These are phyloP conservation scores for Pomatostomus ruficeps DNA, from an alignment of 2,113 vertebrate genomes.

Conservation along the genomic window DNA sequence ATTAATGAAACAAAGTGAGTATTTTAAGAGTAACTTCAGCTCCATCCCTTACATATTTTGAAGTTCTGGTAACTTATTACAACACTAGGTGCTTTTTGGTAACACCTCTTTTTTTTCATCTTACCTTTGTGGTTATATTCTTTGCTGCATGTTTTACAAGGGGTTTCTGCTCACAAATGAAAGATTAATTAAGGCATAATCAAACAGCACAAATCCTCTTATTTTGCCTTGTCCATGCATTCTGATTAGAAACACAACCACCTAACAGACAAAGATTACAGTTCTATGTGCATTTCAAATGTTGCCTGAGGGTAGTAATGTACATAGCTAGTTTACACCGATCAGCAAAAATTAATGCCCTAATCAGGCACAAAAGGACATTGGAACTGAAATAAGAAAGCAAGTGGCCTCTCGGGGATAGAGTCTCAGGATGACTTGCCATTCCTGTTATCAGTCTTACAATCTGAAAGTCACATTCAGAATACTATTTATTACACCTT, in stretches of 20 bases:
- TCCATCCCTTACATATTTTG: neutral
- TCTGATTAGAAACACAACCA: neutral
- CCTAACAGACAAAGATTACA: neutral
- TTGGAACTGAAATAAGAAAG: conserved; percentile 42
- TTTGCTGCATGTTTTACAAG: neutral
- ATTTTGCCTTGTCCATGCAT: neutral
- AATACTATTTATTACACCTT: conserved; percentile 10
- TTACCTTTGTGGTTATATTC: neutral
- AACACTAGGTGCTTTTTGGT: neutral
- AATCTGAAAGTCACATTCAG: conserved; percentile 58
- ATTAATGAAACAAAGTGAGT: neutral
- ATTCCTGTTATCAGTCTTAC: conserved; percentile 42
- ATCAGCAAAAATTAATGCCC: neutral
- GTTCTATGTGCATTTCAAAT: neutral
- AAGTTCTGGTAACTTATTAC: neutral
- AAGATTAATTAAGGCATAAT: neutral
- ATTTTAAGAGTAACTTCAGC: neutral
- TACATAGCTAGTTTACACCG: neutral
- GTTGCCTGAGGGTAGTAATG: neutral
- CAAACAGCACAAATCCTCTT: neutral
- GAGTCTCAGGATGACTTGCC: conserved; percentile 33
- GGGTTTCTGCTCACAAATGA: neutral
- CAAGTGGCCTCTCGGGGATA: conserved; percentile 30
- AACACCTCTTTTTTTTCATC: neutral
- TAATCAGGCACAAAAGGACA: conserved; percentile 56